These are phyloP conservation scores for Salvelinus fontinalis DNA, from an alignment of 2,113 vertebrate genomes.

Conservation along the genomic window DNA sequence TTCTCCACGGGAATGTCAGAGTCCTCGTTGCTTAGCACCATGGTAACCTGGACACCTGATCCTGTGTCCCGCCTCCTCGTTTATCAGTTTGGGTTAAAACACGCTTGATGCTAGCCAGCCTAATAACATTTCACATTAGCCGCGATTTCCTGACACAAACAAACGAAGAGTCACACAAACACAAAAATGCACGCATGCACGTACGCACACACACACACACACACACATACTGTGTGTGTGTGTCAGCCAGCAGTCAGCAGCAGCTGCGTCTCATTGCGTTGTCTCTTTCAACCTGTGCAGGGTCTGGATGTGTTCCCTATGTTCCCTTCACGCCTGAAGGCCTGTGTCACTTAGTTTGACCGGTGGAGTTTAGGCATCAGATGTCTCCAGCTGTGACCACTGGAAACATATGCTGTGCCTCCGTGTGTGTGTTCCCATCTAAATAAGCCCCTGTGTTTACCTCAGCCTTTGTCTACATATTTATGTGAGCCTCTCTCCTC, in stretches of 20 bases:
- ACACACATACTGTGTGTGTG: neutral
- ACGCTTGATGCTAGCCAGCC: constrained; percentile 13
- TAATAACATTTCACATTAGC: constrained; percentile 15
- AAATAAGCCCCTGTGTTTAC: constrained; percentile 58
- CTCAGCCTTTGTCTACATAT: constrained; percentile 67
- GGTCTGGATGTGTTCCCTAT: constrained; percentile 18
- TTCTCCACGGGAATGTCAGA: neutral
- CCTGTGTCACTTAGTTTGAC: constrained; percentile 70
- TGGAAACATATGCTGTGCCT: constrained; percentile 72
- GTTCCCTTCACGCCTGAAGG: constrained; percentile 41
- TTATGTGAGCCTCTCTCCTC: constrained; percentile 36
- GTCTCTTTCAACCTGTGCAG: constrained; percentile 23
- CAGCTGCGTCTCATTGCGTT: constrained; percentile 15
- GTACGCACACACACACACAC: constrained; percentile 17
- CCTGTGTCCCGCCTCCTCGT: neutral
- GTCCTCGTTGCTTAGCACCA: constrained; percentile 1
- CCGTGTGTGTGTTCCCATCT: constrained; percentile 15
- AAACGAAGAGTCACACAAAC: neutral
- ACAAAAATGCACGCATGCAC: constrained; percentile 13
- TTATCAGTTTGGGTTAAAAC: neutral
- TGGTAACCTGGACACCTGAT: constrained; percentile 26
- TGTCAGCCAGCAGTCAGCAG: neutral
- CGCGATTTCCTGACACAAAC: constrained; percentile 25
- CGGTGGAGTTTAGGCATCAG: constrained; percentile 75
- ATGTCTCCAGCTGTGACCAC: constrained; percentile 74